These are phyloP conservation scores for Barypeithes pellucidus DNA, from an alignment of 2,888 invertebrate species.

Conservation along the genomic window DNA sequence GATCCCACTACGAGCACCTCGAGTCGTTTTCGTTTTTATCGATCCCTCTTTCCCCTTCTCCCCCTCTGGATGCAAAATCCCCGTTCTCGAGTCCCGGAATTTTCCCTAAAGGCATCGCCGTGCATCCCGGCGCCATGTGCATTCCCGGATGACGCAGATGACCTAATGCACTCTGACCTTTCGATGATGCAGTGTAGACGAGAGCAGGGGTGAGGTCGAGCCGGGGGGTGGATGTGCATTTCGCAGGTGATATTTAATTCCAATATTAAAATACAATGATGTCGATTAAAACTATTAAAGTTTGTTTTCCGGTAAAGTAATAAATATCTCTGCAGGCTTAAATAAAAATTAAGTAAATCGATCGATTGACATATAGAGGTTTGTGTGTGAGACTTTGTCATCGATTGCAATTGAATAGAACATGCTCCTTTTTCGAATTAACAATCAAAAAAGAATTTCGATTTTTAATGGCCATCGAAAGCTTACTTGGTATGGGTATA, in stretches of 20 bases:
- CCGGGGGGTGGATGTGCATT: neutral
- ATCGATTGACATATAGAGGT: no score
- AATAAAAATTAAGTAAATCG: no score
- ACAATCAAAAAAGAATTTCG: no score
- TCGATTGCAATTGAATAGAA: no score
- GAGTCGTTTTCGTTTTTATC: slow-evolving; percentile 15
- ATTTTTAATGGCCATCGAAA: no score
- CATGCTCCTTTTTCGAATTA: no score
- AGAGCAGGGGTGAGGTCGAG: neutral
- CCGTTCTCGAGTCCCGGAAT: slow-evolving; percentile 29
- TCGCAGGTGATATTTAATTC: neutral
- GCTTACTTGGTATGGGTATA: no score
- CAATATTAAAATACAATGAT: no score
- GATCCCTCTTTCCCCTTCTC: neutral
- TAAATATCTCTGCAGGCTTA: no score
- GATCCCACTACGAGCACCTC: neutral
- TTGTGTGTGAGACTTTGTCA: no score
- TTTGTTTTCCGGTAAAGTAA: no score
- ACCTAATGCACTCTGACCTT: slow-evolving; percentile 49
- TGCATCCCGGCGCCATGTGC: slow-evolving; percentile 8
- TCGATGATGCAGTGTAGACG: slow-evolving; percentile 14
- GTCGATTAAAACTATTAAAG: no score
- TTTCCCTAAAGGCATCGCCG: slow-evolving; percentile 13
- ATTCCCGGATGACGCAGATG: slow-evolving; percentile 33
- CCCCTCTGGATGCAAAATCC: slow-evolving; percentile 14